Percentiles rank a stretch among this genome's conserved stretches.
These are phyloP conservation scores for Tetragonula clypearis DNA, from an alignment of 1,140 invertebrate species.

Conservation along the genomic window DNA sequence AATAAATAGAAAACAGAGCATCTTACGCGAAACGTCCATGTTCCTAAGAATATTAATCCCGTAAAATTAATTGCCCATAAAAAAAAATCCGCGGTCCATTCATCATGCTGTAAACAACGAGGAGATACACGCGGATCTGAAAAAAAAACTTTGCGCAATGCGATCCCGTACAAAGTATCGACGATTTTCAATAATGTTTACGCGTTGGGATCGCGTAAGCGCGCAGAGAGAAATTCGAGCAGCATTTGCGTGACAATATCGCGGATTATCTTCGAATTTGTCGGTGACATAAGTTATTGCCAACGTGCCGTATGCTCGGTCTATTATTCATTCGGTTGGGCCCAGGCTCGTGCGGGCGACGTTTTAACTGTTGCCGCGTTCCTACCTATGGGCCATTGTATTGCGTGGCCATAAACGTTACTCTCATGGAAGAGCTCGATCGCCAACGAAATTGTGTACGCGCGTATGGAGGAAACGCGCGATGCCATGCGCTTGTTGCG, in stretches of 20 bases:
- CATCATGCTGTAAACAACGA: no score
- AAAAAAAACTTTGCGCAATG: neutral
- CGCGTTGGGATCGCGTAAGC: no score
- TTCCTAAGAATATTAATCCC: no score
- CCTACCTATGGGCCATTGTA: neutral
- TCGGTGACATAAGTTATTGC: constrained; percentile 58
- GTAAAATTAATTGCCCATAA: no score
- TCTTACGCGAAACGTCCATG: no score
- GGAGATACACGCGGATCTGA: neutral
- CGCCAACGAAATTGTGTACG: constrained; percentile 32
- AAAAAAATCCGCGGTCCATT: no score
- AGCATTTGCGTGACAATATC: constrained; percentile 18
- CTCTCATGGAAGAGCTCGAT: constrained; percentile 22
- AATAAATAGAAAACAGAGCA: no score
- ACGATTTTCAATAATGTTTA: neutral
- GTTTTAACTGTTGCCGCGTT: constrained; percentile 53
- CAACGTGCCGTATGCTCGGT: constrained; percentile 41
- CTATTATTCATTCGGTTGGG: constrained; percentile 61
- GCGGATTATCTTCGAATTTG: constrained; percentile 60
- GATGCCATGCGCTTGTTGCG: constrained; percentile 18
- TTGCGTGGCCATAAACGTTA: constrained; percentile 24
- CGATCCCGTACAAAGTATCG: neutral
- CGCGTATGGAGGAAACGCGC: constrained; percentile 29
- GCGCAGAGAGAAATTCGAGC: neutral
- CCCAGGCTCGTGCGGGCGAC: constrained; percentile 23